Conservation (phyloP, 2,113 vertebrate species). For the Smithornis capensis region DNA sequence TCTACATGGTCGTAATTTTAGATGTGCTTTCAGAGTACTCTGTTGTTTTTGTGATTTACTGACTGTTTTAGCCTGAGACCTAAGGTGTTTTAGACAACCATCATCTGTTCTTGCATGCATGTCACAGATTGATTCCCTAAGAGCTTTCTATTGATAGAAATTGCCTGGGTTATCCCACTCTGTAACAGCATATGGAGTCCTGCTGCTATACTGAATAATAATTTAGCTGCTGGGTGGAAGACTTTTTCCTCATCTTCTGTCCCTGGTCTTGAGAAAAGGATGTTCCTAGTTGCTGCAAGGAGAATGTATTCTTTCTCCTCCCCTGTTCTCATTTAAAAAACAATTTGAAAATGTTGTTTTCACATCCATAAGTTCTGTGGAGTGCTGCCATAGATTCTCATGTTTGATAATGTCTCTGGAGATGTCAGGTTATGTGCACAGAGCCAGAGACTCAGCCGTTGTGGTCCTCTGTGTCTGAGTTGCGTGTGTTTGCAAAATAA, state of each 20-base stretch:
- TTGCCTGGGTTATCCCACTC: background rate
- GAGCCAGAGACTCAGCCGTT: background rate
- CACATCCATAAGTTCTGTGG: background rate
- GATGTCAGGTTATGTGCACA: background rate
- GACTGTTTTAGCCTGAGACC: background rate
- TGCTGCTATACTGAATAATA: background rate
- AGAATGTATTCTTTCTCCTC: background rate
- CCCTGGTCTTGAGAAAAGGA: background rate
- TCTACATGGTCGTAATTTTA: background rate
- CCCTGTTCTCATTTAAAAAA: background rate
- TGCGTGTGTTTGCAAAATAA: background rate
- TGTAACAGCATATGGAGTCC: background rate
- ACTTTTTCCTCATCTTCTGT: background rate
- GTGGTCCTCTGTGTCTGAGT: background rate
- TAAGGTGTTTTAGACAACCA: background rate
- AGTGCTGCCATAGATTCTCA: background rate
- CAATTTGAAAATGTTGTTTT: background rate
- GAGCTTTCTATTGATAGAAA: constrained; percentile 1
- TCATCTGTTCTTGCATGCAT: background rate
- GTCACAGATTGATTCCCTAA: background rate
- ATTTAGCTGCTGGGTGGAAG: background rate
- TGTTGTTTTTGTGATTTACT: background rate
- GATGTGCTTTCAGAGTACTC: background rate
- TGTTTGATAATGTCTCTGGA: background rate
- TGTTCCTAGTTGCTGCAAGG: background rate